Conservation (phyloP, 2,888 invertebrate species). For the Notodonta ziczac region DNA sequence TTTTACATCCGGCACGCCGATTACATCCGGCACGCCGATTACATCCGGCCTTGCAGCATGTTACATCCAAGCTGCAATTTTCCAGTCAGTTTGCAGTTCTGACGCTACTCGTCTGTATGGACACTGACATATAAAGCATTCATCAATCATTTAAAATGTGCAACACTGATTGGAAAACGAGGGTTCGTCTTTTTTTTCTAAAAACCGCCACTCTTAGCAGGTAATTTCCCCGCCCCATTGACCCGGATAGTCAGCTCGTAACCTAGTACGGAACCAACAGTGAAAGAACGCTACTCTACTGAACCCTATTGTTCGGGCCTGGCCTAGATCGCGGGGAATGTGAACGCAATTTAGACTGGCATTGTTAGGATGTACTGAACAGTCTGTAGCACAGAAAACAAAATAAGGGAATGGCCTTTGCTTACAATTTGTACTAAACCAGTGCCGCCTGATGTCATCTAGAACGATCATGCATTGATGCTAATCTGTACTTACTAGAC, state of each 20-base stretch:
- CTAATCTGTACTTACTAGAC: too few relatives aligned
- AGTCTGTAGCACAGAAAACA: conserved; percentile 28
- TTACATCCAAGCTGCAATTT: too few relatives aligned
- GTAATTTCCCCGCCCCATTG: conserved; percentile 70
- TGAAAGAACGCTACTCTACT: conserved; percentile 69
- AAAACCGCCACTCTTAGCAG: conserved; percentile 42
- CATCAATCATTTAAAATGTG: too few relatives aligned
- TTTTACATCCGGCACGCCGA: too few relatives aligned
- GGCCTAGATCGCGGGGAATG: conserved; percentile 75
- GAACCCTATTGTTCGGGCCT: conserved; percentile 67
- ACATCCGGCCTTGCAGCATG: too few relatives aligned
- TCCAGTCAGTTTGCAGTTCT: too few relatives aligned
- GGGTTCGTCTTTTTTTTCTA: conserved; percentile 19
- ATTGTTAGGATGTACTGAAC: conserved; percentile 70
- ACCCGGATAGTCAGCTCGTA: conserved; percentile 69
- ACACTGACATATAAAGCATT: too few relatives aligned
- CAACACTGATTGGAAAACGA: conserved; percentile 15
- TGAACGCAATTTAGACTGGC: conserved; percentile 75
- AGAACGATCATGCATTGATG: too few relatives aligned
- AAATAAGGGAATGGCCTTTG: not conserved
- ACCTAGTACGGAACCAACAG: conserved; percentile 61
- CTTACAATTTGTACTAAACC: not conserved
- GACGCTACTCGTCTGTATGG: too few relatives aligned
- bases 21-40: too few relatives aligned
- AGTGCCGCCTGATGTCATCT: too few relatives aligned